Conservation (phyloP, 2,888 invertebrate species). For the Drosophila basisetae region DNA sequence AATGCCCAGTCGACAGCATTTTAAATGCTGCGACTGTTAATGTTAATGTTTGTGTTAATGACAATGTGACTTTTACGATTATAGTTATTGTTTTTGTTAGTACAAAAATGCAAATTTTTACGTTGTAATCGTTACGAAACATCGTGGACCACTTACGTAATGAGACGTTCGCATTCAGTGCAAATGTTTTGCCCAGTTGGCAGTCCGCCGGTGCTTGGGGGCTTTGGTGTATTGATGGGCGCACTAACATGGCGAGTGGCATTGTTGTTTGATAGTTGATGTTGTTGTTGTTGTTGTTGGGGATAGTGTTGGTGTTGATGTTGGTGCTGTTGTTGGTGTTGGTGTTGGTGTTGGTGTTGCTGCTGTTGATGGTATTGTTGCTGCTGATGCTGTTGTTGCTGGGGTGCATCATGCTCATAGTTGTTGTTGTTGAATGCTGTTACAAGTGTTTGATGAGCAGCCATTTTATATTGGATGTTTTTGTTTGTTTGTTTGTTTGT, state of each 20-base stretch:
- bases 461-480: conserved; percentile 49
- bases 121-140: conserved; percentile 60
- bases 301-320: conserved; percentile 67
- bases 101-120: conserved; percentile 27
- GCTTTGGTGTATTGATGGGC: conserved; percentile 89
- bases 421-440: conserved; percentile 63
- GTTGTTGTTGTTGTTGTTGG: conserved; percentile 66
- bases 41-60: conserved; percentile 7
- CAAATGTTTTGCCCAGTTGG: conserved; percentile 97
- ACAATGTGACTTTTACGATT: conserved; percentile 4
- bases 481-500: conserved; percentile 19
- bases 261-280: conserved; percentile 64
- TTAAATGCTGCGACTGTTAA: conserved; percentile 12
- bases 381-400: conserved; percentile 62
- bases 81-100: conserved; percentile 12
- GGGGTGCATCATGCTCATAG: conserved; percentile 75
- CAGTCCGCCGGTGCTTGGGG: conserved; percentile 90
- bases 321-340: conserved; percentile 61
- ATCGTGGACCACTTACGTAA: conserved; percentile 93
- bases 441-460: conserved; percentile 45
- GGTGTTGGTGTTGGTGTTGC: conserved; percentile 58
- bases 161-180: conserved; percentile 98
- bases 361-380: conserved; percentile 64
- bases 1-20: conserved; percentile 5
- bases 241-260: conserved; percentile 89